Conservation (phyloP, 2,888 invertebrate genomes). For the Sphaerophoria rueppellii region DNA sequence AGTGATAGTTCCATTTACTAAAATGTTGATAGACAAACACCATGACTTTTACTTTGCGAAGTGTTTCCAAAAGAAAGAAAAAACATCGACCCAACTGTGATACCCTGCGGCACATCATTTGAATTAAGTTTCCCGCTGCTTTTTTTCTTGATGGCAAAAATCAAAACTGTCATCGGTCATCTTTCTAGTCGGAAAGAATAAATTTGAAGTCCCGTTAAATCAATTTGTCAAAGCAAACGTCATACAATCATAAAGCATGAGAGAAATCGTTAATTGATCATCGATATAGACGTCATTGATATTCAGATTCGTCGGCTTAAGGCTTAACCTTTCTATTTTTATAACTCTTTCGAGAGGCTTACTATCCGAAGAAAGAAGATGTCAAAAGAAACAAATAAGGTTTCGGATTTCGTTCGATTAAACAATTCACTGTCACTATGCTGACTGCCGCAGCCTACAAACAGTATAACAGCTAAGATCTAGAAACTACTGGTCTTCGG, state of each 20-base stretch:
- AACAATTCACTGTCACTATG: constrained; percentile 26
- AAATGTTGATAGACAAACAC: too few relatives aligned
- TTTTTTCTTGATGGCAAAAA: constrained; percentile 6
- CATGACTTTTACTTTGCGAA: constrained; percentile 37
- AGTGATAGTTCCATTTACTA: too few relatives aligned
- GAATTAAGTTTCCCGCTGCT: constrained; percentile 27
- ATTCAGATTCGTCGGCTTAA: constrained; percentile 35
- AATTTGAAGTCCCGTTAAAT: constrained; percentile 34
- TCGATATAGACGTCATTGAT: constrained; percentile 38
- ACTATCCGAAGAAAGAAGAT: constrained; percentile 22
- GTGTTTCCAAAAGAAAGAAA: constrained; percentile 15
- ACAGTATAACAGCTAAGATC: constrained; percentile 24
- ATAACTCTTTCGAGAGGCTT: not conserved
- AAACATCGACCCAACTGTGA: constrained; percentile 46
- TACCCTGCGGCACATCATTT: constrained; percentile 59
- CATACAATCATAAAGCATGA: constrained; percentile 26
- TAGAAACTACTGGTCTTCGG: constrained; percentile 53
- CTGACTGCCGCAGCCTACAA: constrained; percentile 1
- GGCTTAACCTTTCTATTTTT: not conserved
- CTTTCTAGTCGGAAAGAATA: constrained; percentile 2
- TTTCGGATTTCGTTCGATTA: constrained; percentile 10
- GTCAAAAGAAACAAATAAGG: constrained; percentile 14
- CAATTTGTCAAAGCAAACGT: constrained; percentile 1
- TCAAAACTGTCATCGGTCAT: constrained; percentile 33
- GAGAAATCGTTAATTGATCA: constrained; percentile 65